Base-by-base conservation (phyloP, 2,113 vertebrate species). In the Bombycilla garrulus region DNA sequence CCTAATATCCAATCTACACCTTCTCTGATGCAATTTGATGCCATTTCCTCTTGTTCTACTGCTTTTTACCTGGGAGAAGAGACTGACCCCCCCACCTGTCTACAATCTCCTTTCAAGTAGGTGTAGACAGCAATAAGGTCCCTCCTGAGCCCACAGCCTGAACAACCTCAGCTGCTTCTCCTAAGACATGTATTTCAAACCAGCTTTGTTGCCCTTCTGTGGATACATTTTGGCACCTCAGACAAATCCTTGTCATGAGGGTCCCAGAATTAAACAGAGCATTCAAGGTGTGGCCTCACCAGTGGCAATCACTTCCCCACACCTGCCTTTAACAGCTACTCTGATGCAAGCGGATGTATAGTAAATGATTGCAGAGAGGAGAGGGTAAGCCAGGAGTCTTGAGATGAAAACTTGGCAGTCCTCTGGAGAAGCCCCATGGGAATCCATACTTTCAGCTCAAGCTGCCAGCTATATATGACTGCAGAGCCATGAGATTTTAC, bases 181-280 rank as follows among this genome's bases (percentile, higher is more conserved):
- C 28, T 9, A 15, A 29, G 15, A 47, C 0, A 0, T 21, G 22
- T 16, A 26, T 31, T 86, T 80, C 21, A 44, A 26, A 42, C 7
- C 12, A 54, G 15, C 15, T 66, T 44, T 3, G 8, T 0, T 65
- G 38, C 15, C 18, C 29, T 69, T 69, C 38, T n/a, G 14, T 69
- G 26, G n/a, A 64, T 10, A 7, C 3, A 4, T 26, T 74, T 24
- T 0, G 2, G 15, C 23, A 31, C 33, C 56, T 70, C n/a, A 38
- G 10, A 33, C 45, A 51, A 11, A 5, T 21, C 38, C 13, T 38
- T 38, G 35, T 58, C n/a, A 8, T 5, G 18, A 50, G 31, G 31
- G n/a, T 35, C 45, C 51, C 57, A 65, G 38, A 91, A 65, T 11
- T 12, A 12, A 42, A 47, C 0, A 0, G 16, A 21, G 7, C 2